phyloP scores from a whole-genome alignment of 2,888 invertebrate genomes.

The Leptopilina myrica region DNA sequence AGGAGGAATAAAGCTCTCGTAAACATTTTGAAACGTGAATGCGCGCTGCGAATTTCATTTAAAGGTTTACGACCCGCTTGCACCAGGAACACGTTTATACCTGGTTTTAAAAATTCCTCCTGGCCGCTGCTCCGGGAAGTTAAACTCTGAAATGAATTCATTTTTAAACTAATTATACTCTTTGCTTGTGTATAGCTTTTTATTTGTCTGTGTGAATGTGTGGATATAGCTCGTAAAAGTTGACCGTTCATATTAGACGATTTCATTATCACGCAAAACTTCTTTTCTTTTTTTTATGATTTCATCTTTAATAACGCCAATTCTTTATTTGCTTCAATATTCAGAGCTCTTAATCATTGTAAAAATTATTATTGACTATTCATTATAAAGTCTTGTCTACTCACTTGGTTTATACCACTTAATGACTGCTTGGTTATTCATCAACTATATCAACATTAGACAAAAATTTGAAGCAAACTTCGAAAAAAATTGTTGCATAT shows the following conservation, averaged over 20 bases:
- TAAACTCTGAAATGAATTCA: conserved; percentile 26
- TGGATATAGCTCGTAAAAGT: conserved; percentile 4
- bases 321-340: neutral
- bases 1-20: conserved; percentile 1
- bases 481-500: too few species aligned
- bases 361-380: too few species aligned
- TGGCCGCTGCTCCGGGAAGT: conserved; percentile 42
- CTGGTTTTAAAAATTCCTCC: conserved; percentile 46
- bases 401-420: too few species aligned
- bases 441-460: too few species aligned
- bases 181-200: neutral
- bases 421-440: too few species aligned
- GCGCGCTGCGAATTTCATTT: conserved; percentile 42
- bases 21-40: conserved; percentile 43
- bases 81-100: conserved; percentile 22
- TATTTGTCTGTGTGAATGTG: too few species aligned
- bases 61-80: conserved; percentile 47
- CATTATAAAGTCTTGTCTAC: too few species aligned
- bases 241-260: conserved; percentile 35
- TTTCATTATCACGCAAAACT: conserved; percentile 26
- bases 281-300: conserved; percentile 18
- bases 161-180: conserved; percentile 17
- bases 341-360: neutral
- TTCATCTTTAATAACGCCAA: neutral
- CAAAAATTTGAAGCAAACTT: too few species aligned